Conservation (phyloP, 2,113 vertebrate species). For the Phrynocephalus versicolor region DNA sequence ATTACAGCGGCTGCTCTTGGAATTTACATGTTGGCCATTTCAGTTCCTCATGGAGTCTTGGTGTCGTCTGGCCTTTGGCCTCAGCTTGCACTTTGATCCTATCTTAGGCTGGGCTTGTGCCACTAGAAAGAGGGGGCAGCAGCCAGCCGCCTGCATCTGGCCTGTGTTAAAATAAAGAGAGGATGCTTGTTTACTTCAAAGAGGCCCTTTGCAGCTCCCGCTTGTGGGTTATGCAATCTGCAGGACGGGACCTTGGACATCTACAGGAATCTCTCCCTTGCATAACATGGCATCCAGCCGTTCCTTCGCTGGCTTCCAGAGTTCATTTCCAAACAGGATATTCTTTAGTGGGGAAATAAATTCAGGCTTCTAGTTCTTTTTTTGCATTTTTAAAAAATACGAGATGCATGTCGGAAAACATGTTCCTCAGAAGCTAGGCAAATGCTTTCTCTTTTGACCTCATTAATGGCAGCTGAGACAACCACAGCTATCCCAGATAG, state of each 20-base stretch:
- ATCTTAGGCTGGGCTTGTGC: constrained; percentile 45
- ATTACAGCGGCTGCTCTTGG: no score
- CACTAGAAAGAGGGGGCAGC: not conserved
- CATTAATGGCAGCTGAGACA: not conserved
- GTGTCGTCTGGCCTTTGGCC: no score
- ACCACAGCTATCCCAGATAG: no score
- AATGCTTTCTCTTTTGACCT: not conserved
- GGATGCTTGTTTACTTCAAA: constrained; percentile 62
- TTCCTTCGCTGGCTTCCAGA: constrained; percentile 51
- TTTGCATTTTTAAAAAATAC: no score
- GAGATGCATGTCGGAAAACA: no score
- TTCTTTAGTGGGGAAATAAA: constrained; percentile 8
- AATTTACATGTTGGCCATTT: no score
- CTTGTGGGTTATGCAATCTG: constrained; percentile 63
- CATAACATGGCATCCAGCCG: constrained; percentile 75
- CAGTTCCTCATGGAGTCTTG: no score
- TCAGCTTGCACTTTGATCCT: not conserved
- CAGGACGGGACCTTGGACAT: constrained; percentile 42
- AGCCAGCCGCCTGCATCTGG: constrained; percentile 36
- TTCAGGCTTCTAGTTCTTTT: not conserved
- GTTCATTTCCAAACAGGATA: constrained; percentile 49
- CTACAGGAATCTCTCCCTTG: constrained; percentile 68
- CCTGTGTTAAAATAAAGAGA: constrained; percentile 47
- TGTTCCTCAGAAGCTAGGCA: not conserved
- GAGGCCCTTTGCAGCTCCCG: constrained; percentile 44